Evolutionary conservation across 1,140 invertebrate species (phyloP).

Genomic region (Drosophila eugracilis): DNA sequence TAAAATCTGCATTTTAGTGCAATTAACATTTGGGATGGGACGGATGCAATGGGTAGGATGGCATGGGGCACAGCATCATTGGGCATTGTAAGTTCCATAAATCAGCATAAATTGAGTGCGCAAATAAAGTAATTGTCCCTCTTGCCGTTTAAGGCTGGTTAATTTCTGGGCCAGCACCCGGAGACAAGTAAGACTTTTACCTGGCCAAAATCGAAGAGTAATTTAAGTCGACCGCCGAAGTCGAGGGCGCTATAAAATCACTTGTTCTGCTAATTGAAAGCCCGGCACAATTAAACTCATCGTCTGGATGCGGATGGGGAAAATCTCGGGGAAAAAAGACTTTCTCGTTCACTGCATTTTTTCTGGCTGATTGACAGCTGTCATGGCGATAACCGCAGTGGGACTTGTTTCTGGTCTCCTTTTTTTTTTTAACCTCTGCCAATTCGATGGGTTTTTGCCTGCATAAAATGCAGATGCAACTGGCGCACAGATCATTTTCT

Average conservation of each 20-base stretch:
- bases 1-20: slow-evolving; percentile 71
- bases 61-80: slow-evolving; percentile 29
- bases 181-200: slow-evolving; percentile 44
- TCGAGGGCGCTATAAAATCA: slow-evolving; percentile 76
- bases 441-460: slow-evolving; percentile 23
- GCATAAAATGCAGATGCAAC: slow-evolving; percentile 75
- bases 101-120: slow-evolving; percentile 75
- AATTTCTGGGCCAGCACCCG: slow-evolving; percentile 75
- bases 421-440: slow-evolving; percentile 9
- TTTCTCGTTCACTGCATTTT: slow-evolving; percentile 47
- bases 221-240: slow-evolving; percentile 11
- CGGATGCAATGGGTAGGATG: slow-evolving; percentile 31
- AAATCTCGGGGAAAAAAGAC: slow-evolving; percentile 27
- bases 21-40: slow-evolving; percentile 65
- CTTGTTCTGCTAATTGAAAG: slow-evolving; percentile 77
- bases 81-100: slow-evolving; percentile 49
- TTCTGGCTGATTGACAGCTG: slow-evolving; percentile 70
- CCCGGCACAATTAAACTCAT: slow-evolving; percentile 61
- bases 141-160: slow-evolving; percentile 55
- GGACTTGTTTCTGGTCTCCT: slow-evolving; percentile 52
- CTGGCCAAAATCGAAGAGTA: slow-evolving; percentile 32
- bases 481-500: slow-evolving; percentile 71
- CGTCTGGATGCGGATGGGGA: not conserved
- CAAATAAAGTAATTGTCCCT: slow-evolving; percentile 78
- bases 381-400: slow-evolving; percentile 77